Base-by-base conservation (phyloP, 1,140 invertebrate species). In the Campoletis sonorensis region DNA sequence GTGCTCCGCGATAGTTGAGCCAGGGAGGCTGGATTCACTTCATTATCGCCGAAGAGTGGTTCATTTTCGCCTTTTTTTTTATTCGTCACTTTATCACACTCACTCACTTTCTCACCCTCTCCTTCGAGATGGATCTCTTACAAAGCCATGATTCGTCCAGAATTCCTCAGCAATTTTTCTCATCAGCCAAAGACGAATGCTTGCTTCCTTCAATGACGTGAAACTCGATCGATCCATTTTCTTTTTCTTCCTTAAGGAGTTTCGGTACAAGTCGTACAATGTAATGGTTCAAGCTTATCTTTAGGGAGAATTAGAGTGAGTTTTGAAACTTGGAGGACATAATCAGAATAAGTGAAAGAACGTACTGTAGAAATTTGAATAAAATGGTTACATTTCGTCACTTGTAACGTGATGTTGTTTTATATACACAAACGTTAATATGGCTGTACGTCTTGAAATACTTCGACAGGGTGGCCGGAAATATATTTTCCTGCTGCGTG, bases 1-100 rank as follows among this genome's bases (percentile, higher is more conserved):
- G 61, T 26, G 61, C 21, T 64, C 21, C 5, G 45, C 15, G 27
- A 78, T 21, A 78, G 61, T 13, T n/a, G 30, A 78, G 76, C 27
- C 30, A 15, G 61, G 33, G 30, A 37, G 72, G 72, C 51, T 51
- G 51, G 51, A 16, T 58, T 40, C 61, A 40, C 54, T 79, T 67
- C 77, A 79, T 79, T 79, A 79, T 68, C 33, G 77, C 61, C 18
- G 30, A 37, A 68, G 61, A 79, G 77, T 68, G 45, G 37, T 61
- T 80, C 67, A 49, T 78, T 80, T 75, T 54, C 68, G 45, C 75
- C 71, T 64, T 81, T 37, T 33, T 68, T 79, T 70, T 71, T 68
- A 72, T 79, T 78, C 79, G n/a, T n/a, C n/a, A n/a, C 76, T 70
- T 70, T 37, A 37, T 67, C 67, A 40, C 45, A 54, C 75, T 73